phyloP scores from a whole-genome alignment of 1,140 invertebrate genomes.

The Anoplolepis gracilipes region DNA sequence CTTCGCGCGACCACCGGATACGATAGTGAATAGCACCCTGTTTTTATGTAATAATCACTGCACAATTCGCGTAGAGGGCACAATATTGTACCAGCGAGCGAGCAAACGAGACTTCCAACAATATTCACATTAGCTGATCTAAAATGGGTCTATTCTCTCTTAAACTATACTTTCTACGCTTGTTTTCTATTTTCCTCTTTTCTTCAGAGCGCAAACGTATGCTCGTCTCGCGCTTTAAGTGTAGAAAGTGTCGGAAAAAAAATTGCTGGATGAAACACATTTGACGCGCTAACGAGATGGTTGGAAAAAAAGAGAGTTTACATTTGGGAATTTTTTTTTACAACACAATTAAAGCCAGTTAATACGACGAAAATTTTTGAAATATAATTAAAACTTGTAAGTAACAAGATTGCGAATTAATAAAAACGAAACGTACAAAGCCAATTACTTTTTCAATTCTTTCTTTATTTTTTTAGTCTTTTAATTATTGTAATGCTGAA shows the following conservation, averaged over 20 bases:
- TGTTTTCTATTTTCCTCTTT: slow-evolving; percentile 17
- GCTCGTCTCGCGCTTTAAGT: neutral
- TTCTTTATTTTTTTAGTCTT: slow-evolving; percentile 27
- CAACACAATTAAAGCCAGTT: neutral
- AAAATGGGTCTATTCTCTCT: slow-evolving; percentile 5
- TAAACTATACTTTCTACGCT: slow-evolving; percentile 24
- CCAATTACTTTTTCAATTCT: slow-evolving; percentile 38
- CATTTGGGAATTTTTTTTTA: slow-evolving; percentile 4
- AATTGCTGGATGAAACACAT: neutral
- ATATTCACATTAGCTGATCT: neutral
- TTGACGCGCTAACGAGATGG: neutral
- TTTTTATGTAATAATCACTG: slow-evolving; percentile 47
- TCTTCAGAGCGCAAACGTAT: neutral
- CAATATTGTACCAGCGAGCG: neutral
- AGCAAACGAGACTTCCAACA: neutral
- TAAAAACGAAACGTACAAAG: slow-evolving; percentile 10
- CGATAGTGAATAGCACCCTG: slow-evolving; percentile 1
- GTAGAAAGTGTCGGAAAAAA: neutral
- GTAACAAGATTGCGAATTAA: slow-evolving; percentile 10
- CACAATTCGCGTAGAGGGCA: neutral
- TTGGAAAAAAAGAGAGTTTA: slow-evolving; percentile 5
- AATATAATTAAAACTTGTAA: slow-evolving; percentile 15
- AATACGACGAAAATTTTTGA: slow-evolving; percentile 10
- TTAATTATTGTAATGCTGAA: slow-evolving; percentile 38
- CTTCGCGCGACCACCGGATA: slow-evolving; percentile 9